Conservation (phyloP, 2,797 vertebrate species). For the Lacerta viridis region DNA sequence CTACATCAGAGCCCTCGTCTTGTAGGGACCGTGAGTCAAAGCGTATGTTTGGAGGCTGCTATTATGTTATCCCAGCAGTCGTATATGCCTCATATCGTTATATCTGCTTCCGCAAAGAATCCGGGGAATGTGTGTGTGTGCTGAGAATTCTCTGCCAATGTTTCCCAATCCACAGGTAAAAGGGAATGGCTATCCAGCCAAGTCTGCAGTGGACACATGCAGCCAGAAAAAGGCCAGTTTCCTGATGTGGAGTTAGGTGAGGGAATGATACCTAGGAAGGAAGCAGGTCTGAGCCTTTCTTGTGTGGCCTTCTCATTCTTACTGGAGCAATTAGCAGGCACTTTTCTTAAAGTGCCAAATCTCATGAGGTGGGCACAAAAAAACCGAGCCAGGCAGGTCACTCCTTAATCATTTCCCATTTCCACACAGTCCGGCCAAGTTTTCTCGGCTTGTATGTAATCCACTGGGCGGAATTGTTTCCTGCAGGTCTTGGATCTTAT, state of each 20-base stretch:
- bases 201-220: neutral
- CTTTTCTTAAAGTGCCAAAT: conserved; percentile 19
- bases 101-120: neutral
- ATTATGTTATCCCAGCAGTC: neutral
- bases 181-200: neutral
- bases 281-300: fast-evolving
- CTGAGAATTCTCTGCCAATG: neutral
- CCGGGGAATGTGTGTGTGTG: neutral
- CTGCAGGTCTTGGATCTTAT: neutral
- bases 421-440: neutral
- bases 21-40: neutral
- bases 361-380: conserved; percentile 21
- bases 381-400: neutral
- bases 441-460: neutral
- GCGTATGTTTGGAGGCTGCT: neutral
- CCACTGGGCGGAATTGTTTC: neutral
- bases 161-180: no score
- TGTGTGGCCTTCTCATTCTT: neutral
- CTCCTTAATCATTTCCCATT: conserved; percentile 43
- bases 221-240: neutral
- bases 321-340: neutral
- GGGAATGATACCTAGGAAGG: neutral
- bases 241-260: neutral
- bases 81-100: no score
- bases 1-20: neutral